A percentile compares a stretch with the other conserved stretches of the same genome.
phyloP scores from a whole-genome alignment of 2,113 vertebrate genomes.

The Ammodytes dubius region DNA sequence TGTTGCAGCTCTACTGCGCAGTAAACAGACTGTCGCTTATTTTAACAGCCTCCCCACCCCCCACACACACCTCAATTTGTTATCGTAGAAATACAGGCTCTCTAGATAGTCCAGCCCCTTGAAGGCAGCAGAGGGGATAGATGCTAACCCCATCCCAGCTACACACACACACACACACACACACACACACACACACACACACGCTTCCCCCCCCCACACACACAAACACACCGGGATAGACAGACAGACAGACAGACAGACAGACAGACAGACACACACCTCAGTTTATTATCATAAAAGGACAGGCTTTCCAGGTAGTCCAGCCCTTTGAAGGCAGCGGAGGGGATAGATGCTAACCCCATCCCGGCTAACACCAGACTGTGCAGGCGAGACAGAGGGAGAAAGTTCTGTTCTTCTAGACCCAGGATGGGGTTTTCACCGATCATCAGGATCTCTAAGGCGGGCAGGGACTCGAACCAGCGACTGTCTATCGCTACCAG shows the following conservation, averaged over 20 bases:
- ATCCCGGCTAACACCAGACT: constrained; percentile 88
- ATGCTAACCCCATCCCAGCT: constrained; percentile 85
- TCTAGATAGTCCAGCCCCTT: constrained; percentile 87
- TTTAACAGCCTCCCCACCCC: too few relatives aligned
- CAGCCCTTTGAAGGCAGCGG: constrained; percentile 84
- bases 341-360: constrained; percentile 83
- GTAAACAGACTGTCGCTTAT: too few relatives aligned
- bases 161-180: too few relatives aligned
- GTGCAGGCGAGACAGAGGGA: constrained; percentile 84
- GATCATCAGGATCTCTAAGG: constrained; percentile 90
- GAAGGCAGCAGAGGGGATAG: constrained; percentile 84
- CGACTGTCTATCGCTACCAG: constrained; percentile 84
- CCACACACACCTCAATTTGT: constrained; percentile 77
- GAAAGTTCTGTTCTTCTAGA: constrained; percentile 85
- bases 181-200: too few relatives aligned
- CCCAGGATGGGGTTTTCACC: constrained; percentile 88
- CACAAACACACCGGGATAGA: too few relatives aligned
- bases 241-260: too few relatives aligned
- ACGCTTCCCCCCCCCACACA: too few relatives aligned
- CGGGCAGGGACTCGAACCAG: constrained; percentile 88
- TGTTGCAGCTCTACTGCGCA: too few relatives aligned
- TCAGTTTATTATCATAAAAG: constrained; percentile 86
- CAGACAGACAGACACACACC: constrained; percentile 35
- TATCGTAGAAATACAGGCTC: constrained; percentile 89
- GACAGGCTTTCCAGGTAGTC: constrained; percentile 89